Conservation (phyloP, 2,113 vertebrate species). For the Taurulus bubalis region DNA sequence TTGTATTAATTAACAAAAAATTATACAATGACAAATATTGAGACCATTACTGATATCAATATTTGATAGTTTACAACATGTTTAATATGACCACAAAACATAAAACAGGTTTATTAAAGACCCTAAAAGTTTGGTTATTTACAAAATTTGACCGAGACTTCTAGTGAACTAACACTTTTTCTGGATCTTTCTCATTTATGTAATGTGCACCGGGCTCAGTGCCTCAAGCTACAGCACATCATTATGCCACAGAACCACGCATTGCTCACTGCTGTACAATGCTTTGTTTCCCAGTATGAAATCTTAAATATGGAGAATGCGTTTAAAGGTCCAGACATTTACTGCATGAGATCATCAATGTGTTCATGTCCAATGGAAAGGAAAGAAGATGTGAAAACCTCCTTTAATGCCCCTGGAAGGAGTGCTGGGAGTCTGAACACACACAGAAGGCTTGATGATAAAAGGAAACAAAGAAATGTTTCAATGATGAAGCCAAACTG, state of each 20-base stretch:
- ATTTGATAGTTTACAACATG: background rate
- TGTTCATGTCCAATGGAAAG: slow-evolving; percentile 4
- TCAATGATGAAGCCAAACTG: slow-evolving; percentile 8
- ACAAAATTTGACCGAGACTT: background rate
- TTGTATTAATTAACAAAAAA: background rate
- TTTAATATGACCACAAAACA: background rate
- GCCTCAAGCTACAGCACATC: background rate
- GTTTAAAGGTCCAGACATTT: background rate
- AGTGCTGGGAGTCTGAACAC: slow-evolving; percentile 12
- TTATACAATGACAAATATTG: background rate
- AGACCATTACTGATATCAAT: background rate
- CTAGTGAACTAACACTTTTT: background rate
- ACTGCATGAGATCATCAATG: background rate
- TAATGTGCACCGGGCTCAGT: background rate
- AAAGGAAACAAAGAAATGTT: slow-evolving; percentile 14
- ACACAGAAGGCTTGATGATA: slow-evolving; percentile 7
- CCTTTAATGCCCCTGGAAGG: slow-evolving; percentile 18
- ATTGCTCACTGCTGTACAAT: background rate
- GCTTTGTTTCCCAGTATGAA: background rate
- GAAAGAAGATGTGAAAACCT: slow-evolving; percentile 53
- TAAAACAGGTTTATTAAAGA: background rate
- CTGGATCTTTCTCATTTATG: background rate
- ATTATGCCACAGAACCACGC: background rate
- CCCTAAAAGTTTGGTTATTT: background rate
- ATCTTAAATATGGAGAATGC: background rate